Evolutionary conservation across 2,797 vertebrate genomes (phyloP).

Genomic region (Paramormyrops hopkinsi): DNA sequence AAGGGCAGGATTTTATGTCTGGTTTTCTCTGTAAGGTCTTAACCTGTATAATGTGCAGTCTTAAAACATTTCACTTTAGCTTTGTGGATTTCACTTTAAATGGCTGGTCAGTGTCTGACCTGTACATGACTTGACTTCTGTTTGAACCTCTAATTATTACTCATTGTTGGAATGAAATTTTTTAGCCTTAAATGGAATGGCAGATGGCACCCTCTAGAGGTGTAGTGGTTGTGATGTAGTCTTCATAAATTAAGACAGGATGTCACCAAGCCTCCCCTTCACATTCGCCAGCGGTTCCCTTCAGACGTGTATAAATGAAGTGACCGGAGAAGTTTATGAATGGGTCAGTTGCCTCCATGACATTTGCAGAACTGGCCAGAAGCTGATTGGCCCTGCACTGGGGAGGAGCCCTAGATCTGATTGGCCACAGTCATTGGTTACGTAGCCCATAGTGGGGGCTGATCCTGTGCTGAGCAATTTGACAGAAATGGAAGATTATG

Average conservation of each 20-base stretch:
- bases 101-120: not conserved
- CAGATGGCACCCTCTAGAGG: not conserved
- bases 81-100: not conserved
- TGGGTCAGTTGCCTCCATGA: not conserved
- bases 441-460: not conserved
- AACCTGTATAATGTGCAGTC: not conserved
- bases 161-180: not conserved
- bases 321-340: not conserved
- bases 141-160: not conserved
- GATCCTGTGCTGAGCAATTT: constrained; percentile 10
- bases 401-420: not conserved
- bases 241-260: not conserved
- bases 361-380: not conserved
- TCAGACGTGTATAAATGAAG: not conserved
- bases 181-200: not conserved
- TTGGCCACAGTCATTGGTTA: not conserved
- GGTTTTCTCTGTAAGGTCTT: constrained; percentile 2
- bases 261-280: not conserved
- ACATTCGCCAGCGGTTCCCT: not conserved
- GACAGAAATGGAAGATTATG: constrained; percentile 5
- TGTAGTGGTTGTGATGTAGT: not conserved
- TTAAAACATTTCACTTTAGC: not conserved
- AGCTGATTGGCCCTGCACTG: not conserved
- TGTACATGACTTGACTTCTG: not conserved
- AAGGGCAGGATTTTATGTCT: not conserved